These are phyloP conservation scores for Drosophila paranaensis DNA, from an alignment of 2,888 invertebrate genomes.

Conservation along the genomic window DNA sequence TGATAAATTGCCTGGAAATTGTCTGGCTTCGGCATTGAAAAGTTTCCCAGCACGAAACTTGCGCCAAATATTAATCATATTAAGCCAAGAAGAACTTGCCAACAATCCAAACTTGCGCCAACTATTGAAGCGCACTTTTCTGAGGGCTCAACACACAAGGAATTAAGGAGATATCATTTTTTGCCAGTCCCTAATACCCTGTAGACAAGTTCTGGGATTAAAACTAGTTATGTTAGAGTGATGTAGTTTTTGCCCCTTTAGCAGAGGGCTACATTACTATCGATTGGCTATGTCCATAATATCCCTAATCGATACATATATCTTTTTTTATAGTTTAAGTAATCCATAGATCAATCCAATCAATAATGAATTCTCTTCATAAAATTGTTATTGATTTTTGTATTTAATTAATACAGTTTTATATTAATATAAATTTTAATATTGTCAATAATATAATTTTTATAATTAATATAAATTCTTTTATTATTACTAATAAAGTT, in stretches of 20 bases:
- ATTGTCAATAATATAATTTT: no score
- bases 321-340: no score
- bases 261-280: neutral
- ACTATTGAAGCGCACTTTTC: conserved; percentile 26
- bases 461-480: no score
- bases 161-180: neutral
- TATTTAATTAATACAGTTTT: no score
- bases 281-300: neutral
- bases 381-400: no score
- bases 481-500: no score
- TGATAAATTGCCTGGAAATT: conserved; percentile 34
- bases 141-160: neutral
- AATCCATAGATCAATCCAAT: no score
- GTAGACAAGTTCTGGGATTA: neutral
- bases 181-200: neutral
- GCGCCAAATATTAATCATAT: conserved; percentile 64
- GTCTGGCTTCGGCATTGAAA: conserved; percentile 22
- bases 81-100: conserved; percentile 45
- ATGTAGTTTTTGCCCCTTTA: neutral
- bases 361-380: no score
- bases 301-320: neutral
- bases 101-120: conserved; percentile 65
- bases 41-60: conserved; percentile 35
- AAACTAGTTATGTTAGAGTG: neutral
- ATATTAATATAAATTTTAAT: no score